Percentiles rank a stretch among this genome's conserved stretches.
Conservation (phyloP, 2,888 invertebrate species). For the Drosophila rellima region DNA sequence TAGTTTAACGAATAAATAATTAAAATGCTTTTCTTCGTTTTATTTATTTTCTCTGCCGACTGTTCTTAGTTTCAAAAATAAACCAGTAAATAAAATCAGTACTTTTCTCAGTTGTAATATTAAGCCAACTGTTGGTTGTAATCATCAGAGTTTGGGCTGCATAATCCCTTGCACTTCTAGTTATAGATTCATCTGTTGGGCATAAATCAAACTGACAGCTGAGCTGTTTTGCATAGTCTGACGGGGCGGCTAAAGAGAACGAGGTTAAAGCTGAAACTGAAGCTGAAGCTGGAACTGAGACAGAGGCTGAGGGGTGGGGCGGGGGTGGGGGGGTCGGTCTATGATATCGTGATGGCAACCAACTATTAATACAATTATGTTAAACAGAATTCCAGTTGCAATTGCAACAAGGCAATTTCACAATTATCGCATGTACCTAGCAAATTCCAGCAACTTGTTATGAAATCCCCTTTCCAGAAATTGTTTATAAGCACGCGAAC, state of each 20-base stretch:
- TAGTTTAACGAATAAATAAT: too few species aligned
- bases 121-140: background rate
- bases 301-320: background rate
- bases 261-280: constrained; percentile 4
- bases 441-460: constrained; percentile 65
- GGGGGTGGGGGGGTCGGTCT: background rate
- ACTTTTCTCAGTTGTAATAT: background rate
- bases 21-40: too few species aligned
- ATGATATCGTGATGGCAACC: constrained; percentile 40
- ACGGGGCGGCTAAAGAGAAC: constrained; percentile 3
- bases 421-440: constrained; percentile 65
- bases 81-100: too few species aligned
- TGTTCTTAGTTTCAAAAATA: too few species aligned
- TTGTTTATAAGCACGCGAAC: constrained; percentile 59
- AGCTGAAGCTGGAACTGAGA: background rate
- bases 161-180: background rate
- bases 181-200: constrained; percentile 43
- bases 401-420: constrained; percentile 54
- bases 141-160: background rate
- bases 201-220: constrained; percentile 50
- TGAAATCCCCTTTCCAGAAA: constrained; percentile 42
- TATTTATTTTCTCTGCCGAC: too few species aligned
- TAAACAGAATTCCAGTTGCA: constrained; percentile 62
- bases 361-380: constrained; percentile 66
- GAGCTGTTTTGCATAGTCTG: constrained; percentile 25